These are phyloP conservation scores for Callinectes sapidus DNA, from an alignment of 2,888 invertebrate genomes.

Conservation along the genomic window DNA sequence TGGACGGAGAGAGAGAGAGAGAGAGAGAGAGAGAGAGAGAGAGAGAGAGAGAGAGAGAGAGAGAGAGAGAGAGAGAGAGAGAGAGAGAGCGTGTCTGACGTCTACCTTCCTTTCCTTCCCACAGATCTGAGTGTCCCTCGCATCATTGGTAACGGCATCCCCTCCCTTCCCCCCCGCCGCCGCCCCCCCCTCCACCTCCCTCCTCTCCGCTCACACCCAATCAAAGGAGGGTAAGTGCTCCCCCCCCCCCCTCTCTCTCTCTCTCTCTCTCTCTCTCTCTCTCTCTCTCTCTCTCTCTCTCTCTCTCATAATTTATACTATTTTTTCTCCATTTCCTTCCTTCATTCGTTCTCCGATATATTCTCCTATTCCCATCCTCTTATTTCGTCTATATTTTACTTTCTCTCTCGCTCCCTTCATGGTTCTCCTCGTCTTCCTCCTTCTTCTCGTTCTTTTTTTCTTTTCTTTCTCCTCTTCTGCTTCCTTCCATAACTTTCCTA, in stretches of 20 bases:
- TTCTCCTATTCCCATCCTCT: neutral
- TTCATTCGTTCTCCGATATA: neutral
- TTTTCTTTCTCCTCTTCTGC: neutral
- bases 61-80: slow-evolving; percentile 41
- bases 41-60: slow-evolving; percentile 28
- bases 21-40: slow-evolving; percentile 24
- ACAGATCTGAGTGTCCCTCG: slow-evolving; percentile 23
- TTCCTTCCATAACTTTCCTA: neutral
- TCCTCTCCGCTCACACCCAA: slow-evolving; percentile 13
- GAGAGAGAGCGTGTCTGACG: neutral
- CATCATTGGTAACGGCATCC: neutral
- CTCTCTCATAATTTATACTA: neutral
- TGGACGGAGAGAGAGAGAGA: neutral
- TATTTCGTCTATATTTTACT: neutral
- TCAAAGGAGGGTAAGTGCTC: slow-evolving; percentile 11
- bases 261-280: slow-evolving; percentile 34
- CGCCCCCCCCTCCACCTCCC: slow-evolving; percentile 42
- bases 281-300: slow-evolving; percentile 17
- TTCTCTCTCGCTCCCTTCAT: slow-evolving; percentile 12
- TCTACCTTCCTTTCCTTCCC: neutral
- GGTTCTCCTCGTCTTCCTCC: neutral
- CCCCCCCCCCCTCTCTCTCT: slow-evolving; percentile 11
- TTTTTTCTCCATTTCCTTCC: neutral
- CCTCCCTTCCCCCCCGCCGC: slow-evolving; percentile 28
- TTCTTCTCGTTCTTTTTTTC: neutral